Percentiles rank a stretch among this genome's conserved stretches.
Evolutionary conservation across 1,140 invertebrate species (phyloP).

Genomic region (Copidosoma floridanum): DNA sequence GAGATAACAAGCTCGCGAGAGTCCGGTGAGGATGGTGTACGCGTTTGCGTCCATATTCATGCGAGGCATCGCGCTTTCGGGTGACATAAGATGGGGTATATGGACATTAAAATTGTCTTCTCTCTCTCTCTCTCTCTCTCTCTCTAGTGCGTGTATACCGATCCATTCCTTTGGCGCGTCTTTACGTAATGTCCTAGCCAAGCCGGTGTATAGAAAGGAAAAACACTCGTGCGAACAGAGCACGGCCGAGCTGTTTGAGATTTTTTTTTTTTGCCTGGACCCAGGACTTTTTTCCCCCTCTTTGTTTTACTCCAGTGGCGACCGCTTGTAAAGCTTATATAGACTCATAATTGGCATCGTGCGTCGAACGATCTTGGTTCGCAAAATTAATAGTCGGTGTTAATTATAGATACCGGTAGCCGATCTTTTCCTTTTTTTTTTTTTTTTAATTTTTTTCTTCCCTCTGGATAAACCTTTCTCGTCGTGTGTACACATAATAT

Average conservation of each 20-base stretch:
- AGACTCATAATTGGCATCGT: background rate
- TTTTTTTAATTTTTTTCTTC: too few species aligned
- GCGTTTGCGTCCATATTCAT: background rate
- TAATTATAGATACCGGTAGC: background rate
- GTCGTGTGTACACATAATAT: too few species aligned
- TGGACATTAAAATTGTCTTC: conserved; percentile 1
- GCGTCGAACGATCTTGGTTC: background rate
- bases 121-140: background rate
- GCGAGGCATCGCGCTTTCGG: background rate
- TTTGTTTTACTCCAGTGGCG: background rate
- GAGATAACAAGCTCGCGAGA: background rate
- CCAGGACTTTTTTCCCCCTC: background rate
- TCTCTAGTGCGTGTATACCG: too few species aligned
- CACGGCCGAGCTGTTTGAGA: too few species aligned
- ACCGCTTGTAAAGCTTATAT: too few species aligned
- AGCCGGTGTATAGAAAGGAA: too few species aligned
- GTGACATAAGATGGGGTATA: conserved; percentile 8
- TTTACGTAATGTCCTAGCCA: too few species aligned
- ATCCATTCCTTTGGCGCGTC: too few species aligned
- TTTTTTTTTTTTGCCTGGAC: too few species aligned
- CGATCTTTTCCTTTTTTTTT: too few species aligned
- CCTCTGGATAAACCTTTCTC: too few species aligned
- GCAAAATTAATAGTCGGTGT: conserved; percentile 8
- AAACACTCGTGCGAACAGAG: too few species aligned
- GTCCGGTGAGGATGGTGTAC: background rate